Base-by-base conservation (phyloP, 2,888 invertebrate species). In the Himalopsyche anomala region DNA sequence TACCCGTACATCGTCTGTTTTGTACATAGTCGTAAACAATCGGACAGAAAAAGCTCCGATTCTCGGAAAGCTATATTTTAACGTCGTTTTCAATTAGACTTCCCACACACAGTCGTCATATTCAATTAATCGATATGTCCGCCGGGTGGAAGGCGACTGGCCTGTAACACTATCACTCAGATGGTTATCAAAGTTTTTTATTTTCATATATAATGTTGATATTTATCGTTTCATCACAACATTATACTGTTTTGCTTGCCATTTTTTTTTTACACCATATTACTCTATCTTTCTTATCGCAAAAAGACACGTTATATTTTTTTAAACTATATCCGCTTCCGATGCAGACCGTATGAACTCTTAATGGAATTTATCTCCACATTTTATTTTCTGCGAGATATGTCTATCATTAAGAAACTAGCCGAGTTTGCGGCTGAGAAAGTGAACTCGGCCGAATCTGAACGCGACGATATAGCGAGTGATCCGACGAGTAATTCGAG, bases 111-210 rank as follows among this genome's bases (percentile, higher is more conserved):
- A 51, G 55, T 55, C 45, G 51, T 84, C 84, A 79, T 84, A 54
- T 84, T 54, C 84, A 79, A 79, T 84, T 84, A 79, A 84, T 79
- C 84, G 84, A 19, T 40, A 54, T 79, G 83, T 83, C 83, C 74
- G 42, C 51, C 15, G 40, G 83, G 45, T 83, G 42, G 83, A 62
- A 69, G 83, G 54, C 54, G 19, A 74, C 40, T 42, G 38, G 36
- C 28, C 74, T 9, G 74, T 36, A 69, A 69, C 56, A 56, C 56
- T 56, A 62, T 62, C 62, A 74, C 36, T 74, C 28, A 9, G 74
- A 74, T 74, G 74, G 36, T 74, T 74, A 74, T 74, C 74, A 62
- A 62, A 62, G 62, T 62, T 15, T 74, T 74, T 74, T 38, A 36
- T 74, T 74, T 74, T 74, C 15, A 74, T 38, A 74, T 28, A 74